Base-by-base conservation (phyloP, 2,888 invertebrate genomes). In the Luperina nickerlii region DNA sequence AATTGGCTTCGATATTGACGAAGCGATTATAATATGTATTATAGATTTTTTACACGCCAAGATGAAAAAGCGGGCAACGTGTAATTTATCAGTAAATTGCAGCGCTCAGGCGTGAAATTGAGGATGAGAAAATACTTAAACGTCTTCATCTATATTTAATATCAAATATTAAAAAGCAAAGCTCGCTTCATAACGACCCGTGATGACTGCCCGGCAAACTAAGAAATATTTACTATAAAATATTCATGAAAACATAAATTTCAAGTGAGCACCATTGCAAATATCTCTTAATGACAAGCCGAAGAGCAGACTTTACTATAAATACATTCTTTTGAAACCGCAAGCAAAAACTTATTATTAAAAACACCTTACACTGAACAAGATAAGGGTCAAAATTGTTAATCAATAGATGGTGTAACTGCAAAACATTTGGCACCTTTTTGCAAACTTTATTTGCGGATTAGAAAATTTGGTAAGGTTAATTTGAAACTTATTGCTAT, bases 221-320 rank as follows among this genome's bases (percentile, higher is more conserved):
- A 79, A 85, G 70, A 75, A 76, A 80, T 79, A 87, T 85, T 84
- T 88, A 88, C 89, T 91, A 90, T 91, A 91, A 91, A 90, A 90
- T 92, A 92, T 92, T 92, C 93, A 92, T 92, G 90, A 90, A 91
- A 92, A 91, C 90, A 90, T 90, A 90, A 90, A 92, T 92, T 90
- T 88, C 86, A 89, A 91, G 89, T 89, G 90, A 90, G 85, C 89
- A 90, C 87, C 91, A 92, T 92, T 91, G 92, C 93, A 93, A 93
- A 94, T 92, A 92, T 92, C 90, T 90, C 87, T 88, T 93, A 93
- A 94, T 93, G 92, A 94, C 92, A 92, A 92, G 90, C 88, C 90
- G 85, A 90, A 92, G 91, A 90, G 88, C 90, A 90, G 91, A 90
- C 92, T 91, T 91, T 91, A 88, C 92, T 90, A 92, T 90, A 90